These are phyloP conservation scores for Chelidonichthys spinosus DNA, from an alignment of 2,797 vertebrate species.

Conservation along the genomic window DNA sequence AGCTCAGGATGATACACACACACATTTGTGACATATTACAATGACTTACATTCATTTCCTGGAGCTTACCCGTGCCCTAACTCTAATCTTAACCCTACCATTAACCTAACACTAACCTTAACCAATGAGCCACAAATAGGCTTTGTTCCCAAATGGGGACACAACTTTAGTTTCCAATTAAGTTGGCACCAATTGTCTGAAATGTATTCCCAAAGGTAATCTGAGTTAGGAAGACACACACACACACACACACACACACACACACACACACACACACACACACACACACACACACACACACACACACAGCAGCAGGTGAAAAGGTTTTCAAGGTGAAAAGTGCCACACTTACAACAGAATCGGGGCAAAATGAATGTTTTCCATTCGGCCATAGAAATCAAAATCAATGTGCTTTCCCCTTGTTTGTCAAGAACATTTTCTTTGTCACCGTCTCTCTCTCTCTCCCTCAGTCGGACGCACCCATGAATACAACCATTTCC, in stretches of 20 bases:
- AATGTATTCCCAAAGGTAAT: neutral
- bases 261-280: neutral
- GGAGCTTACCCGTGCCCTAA: neutral
- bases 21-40: neutral
- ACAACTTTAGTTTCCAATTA: neutral
- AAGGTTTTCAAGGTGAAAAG: slow-evolving; percentile 37
- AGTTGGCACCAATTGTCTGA: neutral
- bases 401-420: neutral
- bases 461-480: neutral
- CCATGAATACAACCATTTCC: slow-evolving; percentile 5
- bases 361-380: neutral
- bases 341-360: slow-evolving; percentile 6
- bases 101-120: neutral
- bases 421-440: neutral
- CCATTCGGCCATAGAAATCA: slow-evolving; percentile 15
- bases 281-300: slow-evolving; percentile 1
- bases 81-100: neutral
- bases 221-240: neutral
- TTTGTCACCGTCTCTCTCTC: neutral
- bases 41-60: neutral
- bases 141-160: neutral
- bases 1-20: slow-evolving; percentile 8
- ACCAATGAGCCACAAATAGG: neutral
- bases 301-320: neutral
- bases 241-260: neutral